phyloP scores from a whole-genome alignment of 2,797 vertebrate species.

The Poeciliopsis turneri region DNA sequence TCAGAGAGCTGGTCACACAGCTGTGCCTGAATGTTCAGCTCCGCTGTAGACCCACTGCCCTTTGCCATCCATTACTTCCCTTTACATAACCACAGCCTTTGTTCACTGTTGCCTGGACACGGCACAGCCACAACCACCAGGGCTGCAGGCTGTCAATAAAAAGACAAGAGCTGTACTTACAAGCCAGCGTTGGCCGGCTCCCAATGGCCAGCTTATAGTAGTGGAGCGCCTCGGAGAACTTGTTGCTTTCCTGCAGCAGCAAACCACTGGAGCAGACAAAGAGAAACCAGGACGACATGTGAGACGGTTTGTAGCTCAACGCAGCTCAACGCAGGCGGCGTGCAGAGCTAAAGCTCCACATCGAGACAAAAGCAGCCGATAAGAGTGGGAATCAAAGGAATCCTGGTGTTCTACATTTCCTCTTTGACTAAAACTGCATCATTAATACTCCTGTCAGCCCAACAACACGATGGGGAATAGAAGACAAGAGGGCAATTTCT shows the following conservation, averaged over 20 bases:
- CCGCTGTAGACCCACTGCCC: conserved; percentile 52
- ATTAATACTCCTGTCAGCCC: conserved; percentile 63
- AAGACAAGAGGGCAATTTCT: conserved; percentile 48
- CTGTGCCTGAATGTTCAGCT: conserved; percentile 52
- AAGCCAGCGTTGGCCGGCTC: conserved; percentile 97
- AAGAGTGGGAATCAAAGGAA: conserved; percentile 46
- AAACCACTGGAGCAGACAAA: conserved; percentile 85
- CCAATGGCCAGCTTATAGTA: conserved; percentile 98
- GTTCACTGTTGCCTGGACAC: conserved; percentile 76
- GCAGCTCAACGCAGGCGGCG: conserved; percentile 14
- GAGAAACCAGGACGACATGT: conserved; percentile 6
- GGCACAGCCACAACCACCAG: conserved; percentile 59
- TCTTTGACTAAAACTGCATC: conserved; percentile 50
- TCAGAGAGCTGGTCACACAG: conserved; percentile 37
- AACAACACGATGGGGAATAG: conserved; percentile 41
- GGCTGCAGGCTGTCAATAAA: conserved; percentile 71
- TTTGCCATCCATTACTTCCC: conserved; percentile 56
- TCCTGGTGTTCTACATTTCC: conserved; percentile 37
- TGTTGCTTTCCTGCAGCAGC: conserved; percentile 98
- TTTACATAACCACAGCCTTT: conserved; percentile 58
- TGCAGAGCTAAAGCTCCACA: conserved; percentile 31
- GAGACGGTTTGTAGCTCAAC: conserved; percentile 22
- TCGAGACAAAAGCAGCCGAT: conserved; percentile 14
- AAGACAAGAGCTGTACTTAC: conserved; percentile 87
- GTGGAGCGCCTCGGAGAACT: conserved; percentile 94